phyloP scores from a whole-genome alignment of 2,797 vertebrate species.

The Sebastes iracundus region DNA sequence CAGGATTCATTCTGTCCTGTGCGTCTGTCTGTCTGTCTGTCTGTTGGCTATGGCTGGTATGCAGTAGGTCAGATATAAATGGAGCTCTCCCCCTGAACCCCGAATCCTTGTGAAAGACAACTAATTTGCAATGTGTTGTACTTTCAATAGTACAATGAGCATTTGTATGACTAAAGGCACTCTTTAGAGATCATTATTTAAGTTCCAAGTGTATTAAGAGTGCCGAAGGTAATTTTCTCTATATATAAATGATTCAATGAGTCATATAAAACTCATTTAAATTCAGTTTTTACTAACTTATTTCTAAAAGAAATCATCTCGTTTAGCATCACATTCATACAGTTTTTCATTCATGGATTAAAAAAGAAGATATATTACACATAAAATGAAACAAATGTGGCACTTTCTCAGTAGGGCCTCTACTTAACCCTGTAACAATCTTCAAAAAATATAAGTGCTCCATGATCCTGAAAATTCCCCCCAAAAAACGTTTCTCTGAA shows the following conservation, averaged over 20 bases:
- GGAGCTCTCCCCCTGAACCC: constrained; percentile 1
- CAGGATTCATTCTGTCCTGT: not conserved
- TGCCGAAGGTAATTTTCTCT: not conserved
- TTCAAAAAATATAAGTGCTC: constrained; percentile 1
- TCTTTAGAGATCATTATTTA: constrained; percentile 9
- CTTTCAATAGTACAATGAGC: not conserved
- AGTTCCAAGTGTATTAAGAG: not conserved
- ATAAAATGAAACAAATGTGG: constrained; percentile 11
- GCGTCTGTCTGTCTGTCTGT: not conserved
- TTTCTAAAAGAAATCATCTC: not conserved
- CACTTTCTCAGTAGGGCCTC: constrained; percentile 29
- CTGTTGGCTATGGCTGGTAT: not conserved
- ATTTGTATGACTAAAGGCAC: constrained; percentile 32
- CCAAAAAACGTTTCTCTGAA: not conserved
- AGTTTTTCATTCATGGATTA: constrained; percentile 21
- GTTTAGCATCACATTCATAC: constrained; percentile 43
- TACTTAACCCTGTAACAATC: constrained; percentile 30
- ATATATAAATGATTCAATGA: not conserved
- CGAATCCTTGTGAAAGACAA: not conserved
- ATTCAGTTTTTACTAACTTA: not conserved
- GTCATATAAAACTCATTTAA: not conserved
- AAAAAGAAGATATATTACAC: not conserved
- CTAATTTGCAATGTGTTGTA: not conserved
- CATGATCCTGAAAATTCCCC: not conserved
- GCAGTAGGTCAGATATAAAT: constrained; percentile 10